phyloP scores from a whole-genome alignment of 2,888 invertebrate species.

The Alloscopus bannaensis region DNA sequence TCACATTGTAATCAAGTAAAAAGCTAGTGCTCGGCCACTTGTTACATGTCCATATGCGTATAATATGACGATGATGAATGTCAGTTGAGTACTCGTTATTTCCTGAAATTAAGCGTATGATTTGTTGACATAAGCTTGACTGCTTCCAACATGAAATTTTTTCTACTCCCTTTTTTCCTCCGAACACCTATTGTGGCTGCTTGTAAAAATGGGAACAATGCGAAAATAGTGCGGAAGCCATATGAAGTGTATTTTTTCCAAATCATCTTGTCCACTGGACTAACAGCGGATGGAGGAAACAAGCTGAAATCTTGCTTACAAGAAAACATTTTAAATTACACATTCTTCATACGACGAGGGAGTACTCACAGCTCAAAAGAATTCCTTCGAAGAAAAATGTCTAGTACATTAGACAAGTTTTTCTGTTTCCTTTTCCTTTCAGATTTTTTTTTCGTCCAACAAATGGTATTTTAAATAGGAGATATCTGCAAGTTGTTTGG shows the following conservation, averaged over 20 bases:
- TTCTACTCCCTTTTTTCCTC: too few species aligned
- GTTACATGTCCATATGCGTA: too few species aligned
- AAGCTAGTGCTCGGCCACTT: too few species aligned
- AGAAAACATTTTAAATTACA: constrained; percentile 1
- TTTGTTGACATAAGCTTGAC: neutral
- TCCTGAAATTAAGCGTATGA: too few species aligned
- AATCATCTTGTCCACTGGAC: constrained; percentile 6
- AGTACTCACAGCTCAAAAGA: neutral
- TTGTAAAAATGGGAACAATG: neutral
- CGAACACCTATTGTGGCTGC: too few species aligned
- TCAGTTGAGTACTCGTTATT: too few species aligned
- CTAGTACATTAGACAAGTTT: constrained; percentile 1
- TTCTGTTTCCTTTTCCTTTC: constrained; percentile 53
- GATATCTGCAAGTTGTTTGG: neutral
- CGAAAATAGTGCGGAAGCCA: constrained; percentile 8
- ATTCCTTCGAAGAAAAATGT: neutral
- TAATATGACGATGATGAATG: too few species aligned
- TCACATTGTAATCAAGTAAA: too few species aligned
- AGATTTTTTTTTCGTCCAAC: constrained; percentile 11
- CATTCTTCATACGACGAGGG: neutral
- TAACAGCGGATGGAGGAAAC: constrained; percentile 1
- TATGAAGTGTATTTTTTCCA: constrained; percentile 13
- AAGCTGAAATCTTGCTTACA: neutral
- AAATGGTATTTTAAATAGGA: too few species aligned
- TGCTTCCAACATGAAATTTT: neutral